Base-by-base conservation (phyloP, 1,140 invertebrate genomes). In the Babylonia areolata region DNA sequence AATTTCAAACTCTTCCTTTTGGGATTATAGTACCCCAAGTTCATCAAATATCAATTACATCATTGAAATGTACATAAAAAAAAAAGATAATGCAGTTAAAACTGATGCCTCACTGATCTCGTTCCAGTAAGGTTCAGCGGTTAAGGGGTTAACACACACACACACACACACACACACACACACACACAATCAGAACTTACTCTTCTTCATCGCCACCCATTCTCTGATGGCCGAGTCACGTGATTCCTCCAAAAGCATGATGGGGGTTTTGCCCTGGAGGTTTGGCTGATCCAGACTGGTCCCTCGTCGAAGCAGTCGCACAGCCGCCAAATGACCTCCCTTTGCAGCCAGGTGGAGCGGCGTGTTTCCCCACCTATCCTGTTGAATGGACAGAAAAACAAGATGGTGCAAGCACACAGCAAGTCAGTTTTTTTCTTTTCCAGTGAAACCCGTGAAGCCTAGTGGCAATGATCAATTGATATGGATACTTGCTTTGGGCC, bases 301-400 rank as follows among this genome's bases (percentile, higher is more conserved):
- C 17, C 82, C 86, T 37, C 83, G 58, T 20, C 75, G 1, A 64
- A 87, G 42, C 31, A 80, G 78, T 73, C 78, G 51, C 33, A 87
- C 82, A 35, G 78, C 33, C 31, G 77, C 42, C 35, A 87, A 35
- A 40, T 85, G 86, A 9, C 86, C 82, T 40, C n/a, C 42, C 64
- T 87, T 85, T 6, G 86, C 86, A 9, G 82, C 86, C 46, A 79
- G 15, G 46, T 87, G 86, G 23, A 84, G 73, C 6, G 86, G 86
- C 15, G 86, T 85, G 51, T 87, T 81, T 33, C 86, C 86, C 83
- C 82, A 81, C 42, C 69, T 80, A 81, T 85, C 83, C 86, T 84
- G 69, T 51, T 51, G 73, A 17, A 77, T 35, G 40, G 28, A 31
- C 37, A 42, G 9, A 79, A 79, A 46, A 79, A 42, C 5, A n/a